Base-by-base conservation (phyloP, 2,888 invertebrate species). In the Trichacis sp. region DNA sequence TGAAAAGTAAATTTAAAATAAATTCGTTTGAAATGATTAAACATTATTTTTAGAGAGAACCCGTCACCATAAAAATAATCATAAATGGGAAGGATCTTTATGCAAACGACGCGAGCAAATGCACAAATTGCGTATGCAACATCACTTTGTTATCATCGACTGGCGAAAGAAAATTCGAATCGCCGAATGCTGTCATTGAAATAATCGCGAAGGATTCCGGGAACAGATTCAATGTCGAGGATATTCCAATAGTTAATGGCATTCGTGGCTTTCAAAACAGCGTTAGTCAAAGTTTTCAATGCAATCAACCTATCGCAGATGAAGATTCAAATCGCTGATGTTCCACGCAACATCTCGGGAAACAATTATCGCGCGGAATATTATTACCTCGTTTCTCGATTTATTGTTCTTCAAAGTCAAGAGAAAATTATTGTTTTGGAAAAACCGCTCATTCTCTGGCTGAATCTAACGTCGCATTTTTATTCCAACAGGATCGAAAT, bases 201-300 rank as follows among this genome's bases (percentile, higher is more conserved):
- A 45, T 45, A 18, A 45, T 45, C 19, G 5, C 6, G 1, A 45
- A 45, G 11, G 18, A 45, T 45, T 45, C 45, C 20, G 19, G 9
- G 20, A 45, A 45, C 1, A 45, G 20, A 19, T 18, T 45, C 18
- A 45, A 45, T 14, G 19, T 45, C 20, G 19, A 45, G 18, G 20
- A 45, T 45, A 45, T 45, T 45, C 45, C 45, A 45, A 11, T 19
- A 19, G 20, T 45, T 45, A 19, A 19, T 19, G 45, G 20, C 12
- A n/a, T 45, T 45, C 45, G 20, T n/a, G 45, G n/a, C 19, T 45
- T n/a, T 19, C 20, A 45, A 45, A 45, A 20, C 45, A 45, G 11
- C 20, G 15, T 45, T 19, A 20, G 20, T 9, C 14, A 1, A 19
- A 17, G 11, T n/a, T n/a, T 45, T 45, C 20, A n/a, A 45, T 5